Evolutionary conservation across 2,888 invertebrate genomes (phyloP).

Genomic region (Eupithecia pulchellata): DNA sequence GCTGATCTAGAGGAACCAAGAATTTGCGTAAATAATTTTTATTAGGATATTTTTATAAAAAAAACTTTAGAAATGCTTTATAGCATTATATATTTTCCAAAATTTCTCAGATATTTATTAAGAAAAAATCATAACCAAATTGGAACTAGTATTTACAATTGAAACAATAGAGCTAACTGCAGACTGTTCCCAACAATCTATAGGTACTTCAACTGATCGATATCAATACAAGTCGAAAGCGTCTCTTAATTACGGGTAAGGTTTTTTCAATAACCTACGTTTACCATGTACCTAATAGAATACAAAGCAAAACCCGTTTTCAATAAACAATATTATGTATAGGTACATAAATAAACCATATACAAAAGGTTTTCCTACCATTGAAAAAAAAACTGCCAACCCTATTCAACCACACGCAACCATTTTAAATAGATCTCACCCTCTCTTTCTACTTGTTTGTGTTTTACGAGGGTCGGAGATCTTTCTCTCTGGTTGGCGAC

Average conservation of each 20-base stretch:
- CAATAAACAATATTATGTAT: not conserved
- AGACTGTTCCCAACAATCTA: too few species aligned
- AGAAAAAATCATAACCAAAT: too few species aligned
- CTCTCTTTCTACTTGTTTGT: slow-evolving; percentile 29
- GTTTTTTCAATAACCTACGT: not conserved
- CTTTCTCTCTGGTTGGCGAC: slow-evolving; percentile 29
- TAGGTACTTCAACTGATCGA: too few species aligned
- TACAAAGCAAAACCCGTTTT: not conserved
- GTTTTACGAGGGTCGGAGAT: slow-evolving; percentile 21
- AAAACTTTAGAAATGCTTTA: not conserved
- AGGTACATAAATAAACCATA: not conserved
- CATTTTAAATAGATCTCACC: slow-evolving; percentile 26
- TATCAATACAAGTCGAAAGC: too few species aligned
- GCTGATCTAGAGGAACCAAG: not conserved
- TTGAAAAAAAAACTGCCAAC: slow-evolving; percentile 12
- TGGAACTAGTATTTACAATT: too few species aligned
- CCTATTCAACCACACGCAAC: slow-evolving; percentile 18
- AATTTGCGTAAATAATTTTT: not conserved
- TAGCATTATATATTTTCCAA: too few species aligned
- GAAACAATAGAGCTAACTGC: too few species aligned
- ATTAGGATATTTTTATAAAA: not conserved
- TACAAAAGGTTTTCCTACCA: not conserved
- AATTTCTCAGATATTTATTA: too few species aligned
- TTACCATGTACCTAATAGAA: too few species aligned
- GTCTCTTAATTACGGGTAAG: too few species aligned